Evolutionary conservation across 2,888 invertebrate genomes (phyloP), one percentile per base, ranked within the genome.

Genomic region (Eucriotettix oculatus): DNA sequence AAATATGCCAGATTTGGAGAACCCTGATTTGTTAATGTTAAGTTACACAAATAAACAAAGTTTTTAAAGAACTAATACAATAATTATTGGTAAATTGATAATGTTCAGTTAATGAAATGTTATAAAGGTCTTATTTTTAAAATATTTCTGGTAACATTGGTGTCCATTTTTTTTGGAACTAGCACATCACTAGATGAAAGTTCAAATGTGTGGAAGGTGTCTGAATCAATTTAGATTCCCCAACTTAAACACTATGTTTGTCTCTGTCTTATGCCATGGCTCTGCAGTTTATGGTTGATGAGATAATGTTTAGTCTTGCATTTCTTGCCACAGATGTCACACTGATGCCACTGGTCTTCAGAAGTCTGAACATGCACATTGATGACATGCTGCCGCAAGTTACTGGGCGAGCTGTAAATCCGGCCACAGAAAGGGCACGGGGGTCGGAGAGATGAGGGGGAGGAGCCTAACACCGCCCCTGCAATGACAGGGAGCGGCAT

Each of bases 381-480:
- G 68, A 80, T 79, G 69, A 83, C 78, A 76, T 84, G 83, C 72
- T 84, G 84, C 74, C 83, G 83, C 67, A 83, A 78, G 74, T 83
- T 83, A 72, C 82, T 64, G 43, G 81, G 80, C 71, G 84, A 83
- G 70, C 83, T 84, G 78, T 84, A 84, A 75, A 81, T 80, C 72
- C 83, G 79, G 72, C 82, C 83, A 78, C 84, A 84, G 75, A 83
- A 81, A 67, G 82, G 82, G 73, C 84, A 84, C 73, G 83, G 78
- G 71, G 83, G 83, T 73, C 81, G 78, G 74, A 69, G 66, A 59
- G 60, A 58, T 54, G 63, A 60, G 62, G 60, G 63, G 63, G 61
- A 62, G 62, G 63, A 62, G 56, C 59, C 52, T 60, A 61, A 55
- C 56, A 57, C 61, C 60, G 64, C 62, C 60, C 62, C 64, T 64